Evolutionary conservation across 2,113 vertebrate genomes (phyloP).

Genomic region (Setophaga petechia): DNA sequence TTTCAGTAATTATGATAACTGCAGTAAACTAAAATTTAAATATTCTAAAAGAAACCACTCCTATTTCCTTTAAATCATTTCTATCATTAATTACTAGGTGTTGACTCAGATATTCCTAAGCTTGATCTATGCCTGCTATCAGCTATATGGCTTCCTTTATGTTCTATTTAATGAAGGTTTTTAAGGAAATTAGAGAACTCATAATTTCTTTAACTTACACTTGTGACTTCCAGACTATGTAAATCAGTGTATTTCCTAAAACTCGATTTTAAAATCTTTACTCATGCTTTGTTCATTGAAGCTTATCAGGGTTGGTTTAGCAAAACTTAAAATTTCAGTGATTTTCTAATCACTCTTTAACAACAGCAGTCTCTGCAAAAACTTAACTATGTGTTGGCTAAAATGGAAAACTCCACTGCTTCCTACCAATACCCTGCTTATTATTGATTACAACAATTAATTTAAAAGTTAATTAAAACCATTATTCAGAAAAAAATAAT

Average conservation of each 20-base stretch:
- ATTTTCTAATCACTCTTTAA: background rate
- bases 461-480: background rate
- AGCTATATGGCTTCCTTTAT: background rate
- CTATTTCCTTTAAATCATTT: background rate
- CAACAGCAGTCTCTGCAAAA: background rate
- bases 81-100: background rate
- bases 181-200: background rate
- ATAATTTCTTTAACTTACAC: background rate
- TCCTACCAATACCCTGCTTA: background rate
- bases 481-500: background rate
- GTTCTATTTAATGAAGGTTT: conserved; percentile 10
- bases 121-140: background rate
- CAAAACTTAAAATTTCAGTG: background rate
- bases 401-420: background rate
- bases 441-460: background rate
- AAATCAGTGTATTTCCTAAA: background rate
- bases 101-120: background rate
- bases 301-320: background rate
- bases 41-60: background rate
- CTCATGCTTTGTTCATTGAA: background rate
- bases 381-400: background rate
- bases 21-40: background rate
- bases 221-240: background rate
- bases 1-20: background rate
- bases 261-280: background rate